Conservation (phyloP, 2,888 invertebrate species). For the Coronaproctus castanopsis region DNA sequence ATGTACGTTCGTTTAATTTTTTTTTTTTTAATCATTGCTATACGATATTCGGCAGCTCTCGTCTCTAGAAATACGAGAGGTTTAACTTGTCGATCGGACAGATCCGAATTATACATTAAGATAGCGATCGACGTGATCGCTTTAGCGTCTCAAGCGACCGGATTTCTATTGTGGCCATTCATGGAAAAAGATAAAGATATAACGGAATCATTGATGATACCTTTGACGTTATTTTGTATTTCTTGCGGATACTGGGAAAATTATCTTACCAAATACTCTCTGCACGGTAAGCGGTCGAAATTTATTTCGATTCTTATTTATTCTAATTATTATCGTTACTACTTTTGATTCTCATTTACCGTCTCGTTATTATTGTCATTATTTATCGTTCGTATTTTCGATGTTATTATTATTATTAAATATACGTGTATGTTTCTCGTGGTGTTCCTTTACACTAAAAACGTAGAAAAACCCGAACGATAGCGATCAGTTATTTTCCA, state of each 20-base stretch:
- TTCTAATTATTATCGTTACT: not conserved
- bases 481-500: too few species aligned
- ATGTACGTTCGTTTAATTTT: not conserved
- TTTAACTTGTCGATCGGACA: slow-evolving; percentile 21
- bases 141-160: slow-evolving; percentile 70
- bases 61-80: slow-evolving; percentile 66
- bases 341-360: not conserved
- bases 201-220: slow-evolving; percentile 57
- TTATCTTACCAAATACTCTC: slow-evolving; percentile 70
- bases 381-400: slow-evolving; percentile 2
- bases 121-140: slow-evolving; percentile 66
- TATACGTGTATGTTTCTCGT: too few species aligned
- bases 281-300: slow-evolving; percentile 38
- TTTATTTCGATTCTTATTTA: not conserved
- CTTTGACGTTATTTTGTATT: slow-evolving; percentile 60
- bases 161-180: slow-evolving; percentile 80
- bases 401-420: too few species aligned
- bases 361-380: slow-evolving; percentile 2
- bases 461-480: too few species aligned
- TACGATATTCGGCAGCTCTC: slow-evolving; percentile 42
- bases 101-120: slow-evolving; percentile 29
- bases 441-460: too few species aligned
- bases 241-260: slow-evolving; percentile 98
- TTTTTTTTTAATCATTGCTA: too few species aligned
- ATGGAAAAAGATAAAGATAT: slow-evolving; percentile 42